Percentiles rank a stretch among this genome's conserved stretches.
These are phyloP conservation scores for Rhynchophorus ferrugineus DNA, from an alignment of 1,140 invertebrate genomes.

Conservation along the genomic window DNA sequence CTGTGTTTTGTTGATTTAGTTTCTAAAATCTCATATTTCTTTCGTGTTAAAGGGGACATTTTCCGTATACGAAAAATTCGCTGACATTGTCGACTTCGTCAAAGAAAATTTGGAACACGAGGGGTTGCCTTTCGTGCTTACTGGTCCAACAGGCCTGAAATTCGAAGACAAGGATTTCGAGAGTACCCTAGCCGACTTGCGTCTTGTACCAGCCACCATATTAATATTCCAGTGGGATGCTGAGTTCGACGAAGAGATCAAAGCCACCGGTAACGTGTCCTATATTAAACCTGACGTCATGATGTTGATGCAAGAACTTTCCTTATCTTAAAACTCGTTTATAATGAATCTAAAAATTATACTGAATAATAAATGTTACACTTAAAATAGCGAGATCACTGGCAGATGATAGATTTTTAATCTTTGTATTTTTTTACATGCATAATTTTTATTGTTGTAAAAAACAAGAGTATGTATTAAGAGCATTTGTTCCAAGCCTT, in stretches of 20 bases:
- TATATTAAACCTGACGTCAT: constrained; percentile 71
- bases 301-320: constrained; percentile 54
- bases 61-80: constrained; percentile 66
- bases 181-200: constrained; percentile 59
- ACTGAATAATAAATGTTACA: too few relatives aligned
- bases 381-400: too few relatives aligned
- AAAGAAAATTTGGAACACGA: constrained; percentile 60
- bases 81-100: constrained; percentile 63
- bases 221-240: constrained; percentile 59
- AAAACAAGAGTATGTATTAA: too few relatives aligned
- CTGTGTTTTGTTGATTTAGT: constrained; percentile 15
- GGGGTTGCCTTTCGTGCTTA: constrained; percentile 57
- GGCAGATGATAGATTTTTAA: too few relatives aligned
- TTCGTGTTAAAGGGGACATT: constrained; percentile 62
- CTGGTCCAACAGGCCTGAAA: constrained; percentile 54
- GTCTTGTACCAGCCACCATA: constrained; percentile 67
- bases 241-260: constrained; percentile 43
- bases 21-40: background rate
- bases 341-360: too few relatives aligned
- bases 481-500: too few relatives aligned
- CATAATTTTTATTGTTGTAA: too few relatives aligned
- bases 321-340: too few relatives aligned
- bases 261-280: constrained; percentile 45
- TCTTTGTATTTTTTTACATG: too few relatives aligned
- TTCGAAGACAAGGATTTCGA: constrained; percentile 54